Base-by-base conservation (phyloP, 2,797 vertebrate genomes). In the Monodelphis domestica region DNA sequence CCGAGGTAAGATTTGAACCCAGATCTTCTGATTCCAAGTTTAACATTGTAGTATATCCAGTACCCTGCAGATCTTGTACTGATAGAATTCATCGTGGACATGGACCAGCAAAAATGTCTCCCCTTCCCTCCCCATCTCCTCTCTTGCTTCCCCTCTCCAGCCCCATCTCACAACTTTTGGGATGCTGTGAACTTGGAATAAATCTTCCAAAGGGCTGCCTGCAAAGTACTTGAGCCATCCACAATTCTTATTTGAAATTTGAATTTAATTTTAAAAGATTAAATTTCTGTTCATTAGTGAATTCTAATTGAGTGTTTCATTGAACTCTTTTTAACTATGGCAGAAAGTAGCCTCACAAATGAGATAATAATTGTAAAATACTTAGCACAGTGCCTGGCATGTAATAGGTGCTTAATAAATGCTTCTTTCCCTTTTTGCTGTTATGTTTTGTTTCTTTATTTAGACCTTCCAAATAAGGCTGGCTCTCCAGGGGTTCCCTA, bases 381-480 rank as follows among this genome's bases (percentile, higher is more conserved):
- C n/a, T 78, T 10, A 45, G 17, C 17, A 38, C n/a, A 38, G n/a
- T 78, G 2, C n/a, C 63, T 9, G 2, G 63, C 26, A 92, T 38
- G 89, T 54, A 50, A 89, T 57, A 92, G 24, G 63, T 91, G 1
- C 24, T 38, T 38, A 92, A 88, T 30, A 95, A 94, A 88, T 21
- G 55, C 10, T 59, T 33, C 12, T 45, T 7, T 38, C 4, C 4
- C 11, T 45, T 10, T 63, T 24, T 45, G 15, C 63, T 15, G 17
- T 1, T 45, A 24, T 24, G n/a, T 24, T 78, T 78, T 70, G n/a
- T 70, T 21, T 91, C 88, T 94, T 95, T 53, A 57, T 92, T 88
- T 93, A 45, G 78, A 91, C 95, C 78, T 93, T 30, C 70, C 88
- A 90, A 88, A 90, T 92, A 95, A 88, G 52, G 94, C 52, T 89